phyloP scores from a whole-genome alignment of 37 sponge, comb jelly and placozoan genomes.

The Corticium candelabrum region DNA sequence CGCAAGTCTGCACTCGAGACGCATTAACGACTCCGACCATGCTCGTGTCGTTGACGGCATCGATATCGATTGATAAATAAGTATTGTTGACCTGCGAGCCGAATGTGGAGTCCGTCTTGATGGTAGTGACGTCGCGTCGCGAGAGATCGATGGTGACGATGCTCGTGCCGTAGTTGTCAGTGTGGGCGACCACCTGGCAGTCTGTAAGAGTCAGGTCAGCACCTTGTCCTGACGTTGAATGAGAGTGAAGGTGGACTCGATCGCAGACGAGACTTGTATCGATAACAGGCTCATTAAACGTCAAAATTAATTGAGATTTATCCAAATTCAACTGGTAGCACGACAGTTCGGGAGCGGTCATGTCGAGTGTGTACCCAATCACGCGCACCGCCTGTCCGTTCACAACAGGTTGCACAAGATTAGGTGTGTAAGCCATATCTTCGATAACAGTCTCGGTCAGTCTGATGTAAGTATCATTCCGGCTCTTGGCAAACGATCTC shows the following conservation, averaged over 20 bases:
- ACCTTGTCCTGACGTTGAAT: conserved; percentile 14
- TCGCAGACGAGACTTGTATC: conserved; percentile 32
- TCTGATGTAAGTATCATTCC: conserved; percentile 53
- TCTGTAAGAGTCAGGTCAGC: conserved; percentile 39
- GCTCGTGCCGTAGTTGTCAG: conserved; percentile 16
- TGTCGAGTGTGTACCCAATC: conserved; percentile 31
- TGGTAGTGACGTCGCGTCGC: conserved; percentile 24
- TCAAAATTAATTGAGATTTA: conserved; percentile 49
- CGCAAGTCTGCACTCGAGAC: not conserved
- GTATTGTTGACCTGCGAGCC: conserved; percentile 28
- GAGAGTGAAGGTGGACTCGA: conserved; percentile 39
- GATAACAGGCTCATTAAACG: conserved; percentile 76
- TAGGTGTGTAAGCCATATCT: conserved; percentile 70
- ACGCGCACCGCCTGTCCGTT: conserved; percentile 28
- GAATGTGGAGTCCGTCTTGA: conserved; percentile 53
- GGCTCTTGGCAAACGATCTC: conserved; percentile 58
- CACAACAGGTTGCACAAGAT: conserved; percentile 35
- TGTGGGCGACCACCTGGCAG: conserved; percentile 26
- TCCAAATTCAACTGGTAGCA: conserved; percentile 65
- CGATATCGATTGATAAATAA: conserved; percentile 42
- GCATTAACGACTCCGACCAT: conserved; percentile 20
- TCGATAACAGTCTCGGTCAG: conserved; percentile 38
- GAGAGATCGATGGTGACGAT: conserved; percentile 46
- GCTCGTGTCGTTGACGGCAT: conserved; percentile 46
- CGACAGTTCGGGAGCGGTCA: conserved; percentile 31